Evolutionary conservation across 2,113 vertebrate species (phyloP), one percentile per base, ranked within the genome.

Genomic region (Eubucco bourcierii): DNA sequence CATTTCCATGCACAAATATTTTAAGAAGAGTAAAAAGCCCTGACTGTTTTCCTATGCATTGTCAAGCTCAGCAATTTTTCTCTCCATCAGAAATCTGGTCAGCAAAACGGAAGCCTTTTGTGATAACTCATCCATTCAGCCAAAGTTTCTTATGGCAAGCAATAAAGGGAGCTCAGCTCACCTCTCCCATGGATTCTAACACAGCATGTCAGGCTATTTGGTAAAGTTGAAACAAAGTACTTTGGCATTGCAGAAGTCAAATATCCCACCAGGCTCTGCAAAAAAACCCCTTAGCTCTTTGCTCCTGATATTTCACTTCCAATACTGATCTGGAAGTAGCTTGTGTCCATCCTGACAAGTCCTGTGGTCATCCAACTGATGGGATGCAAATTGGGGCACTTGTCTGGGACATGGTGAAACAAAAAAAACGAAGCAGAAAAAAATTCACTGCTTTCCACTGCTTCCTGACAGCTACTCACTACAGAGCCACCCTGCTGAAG

Each of bases 101-200:
- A 88, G 80, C 63, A 92, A 75, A 95, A 84, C 0, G 1, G 88
- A 95, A 95, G 66, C 29, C 50, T 85, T 89, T 89, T 34, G 29
- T 87, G 75, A 25, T 39, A 91, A 71, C 13, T 67, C 90, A 87
- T 74, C 50, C 39, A 1, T 84, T 84, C 81, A 92, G 33, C 33
- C 66, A 90, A 27, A 0, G 0, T 20, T 87, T 92, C n/a, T 59
- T n/a, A 63, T 28, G 29, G 78, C 37, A 82, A 91, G n/a, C 24
- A 27, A 76, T 18, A 47, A 80, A 73, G 16, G 28, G 17, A 80
- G 24, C 15, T 65, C 37, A 24, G 44, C 47, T 82, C 78, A 87
- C n/a, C 34, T 87, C 59, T 73, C 64, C 70, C 2, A 1, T 13
- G 10, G 58, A 68, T 50, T 50, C 24, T 44, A 71, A 87, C 66